Percentiles rank a stretch among this genome's conserved stretches.
These are phyloP conservation scores for Lydus trimaculatus DNA, from an alignment of 2,888 invertebrate genomes.

Conservation along the genomic window DNA sequence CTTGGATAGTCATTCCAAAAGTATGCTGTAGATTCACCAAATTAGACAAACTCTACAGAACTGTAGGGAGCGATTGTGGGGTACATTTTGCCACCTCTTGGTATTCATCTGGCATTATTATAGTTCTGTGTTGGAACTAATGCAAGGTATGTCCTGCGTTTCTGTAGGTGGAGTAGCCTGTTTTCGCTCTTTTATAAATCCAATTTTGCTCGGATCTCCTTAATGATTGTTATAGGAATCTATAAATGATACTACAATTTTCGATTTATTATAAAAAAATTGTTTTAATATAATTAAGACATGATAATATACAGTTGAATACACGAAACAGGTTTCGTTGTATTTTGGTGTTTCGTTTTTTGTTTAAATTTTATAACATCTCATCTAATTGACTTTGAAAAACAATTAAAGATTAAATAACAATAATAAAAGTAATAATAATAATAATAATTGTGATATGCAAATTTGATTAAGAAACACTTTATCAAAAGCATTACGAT, in stretches of 20 bases:
- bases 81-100: no score
- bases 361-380: slow-evolving; percentile 21
- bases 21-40: no score
- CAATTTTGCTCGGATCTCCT: no score
- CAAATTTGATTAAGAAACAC: slow-evolving; percentile 21
- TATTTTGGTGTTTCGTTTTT: slow-evolving; percentile 29
- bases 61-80: no score
- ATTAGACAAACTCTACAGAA: no score
- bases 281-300: slow-evolving; percentile 26
- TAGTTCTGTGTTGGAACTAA: no score
- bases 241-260: neutral
- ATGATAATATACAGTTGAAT: slow-evolving; percentile 20
- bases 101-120: no score
- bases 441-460: slow-evolving; percentile 26
- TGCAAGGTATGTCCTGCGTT: no score
- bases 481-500: slow-evolving; percentile 24
- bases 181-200: no score
- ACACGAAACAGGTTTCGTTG: slow-evolving; percentile 28
- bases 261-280: slow-evolving; percentile 21
- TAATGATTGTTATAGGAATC: no score
- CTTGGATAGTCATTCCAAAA: no score
- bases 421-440: neutral
- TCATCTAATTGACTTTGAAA: slow-evolving; percentile 29
- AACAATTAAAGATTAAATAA: neutral
- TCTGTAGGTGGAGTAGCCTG: no score